Percentiles rank a stretch among this genome's conserved stretches.
Evolutionary conservation across 2,113 vertebrate genomes (phyloP).

Genomic region (Eidolon helvum): DNA sequence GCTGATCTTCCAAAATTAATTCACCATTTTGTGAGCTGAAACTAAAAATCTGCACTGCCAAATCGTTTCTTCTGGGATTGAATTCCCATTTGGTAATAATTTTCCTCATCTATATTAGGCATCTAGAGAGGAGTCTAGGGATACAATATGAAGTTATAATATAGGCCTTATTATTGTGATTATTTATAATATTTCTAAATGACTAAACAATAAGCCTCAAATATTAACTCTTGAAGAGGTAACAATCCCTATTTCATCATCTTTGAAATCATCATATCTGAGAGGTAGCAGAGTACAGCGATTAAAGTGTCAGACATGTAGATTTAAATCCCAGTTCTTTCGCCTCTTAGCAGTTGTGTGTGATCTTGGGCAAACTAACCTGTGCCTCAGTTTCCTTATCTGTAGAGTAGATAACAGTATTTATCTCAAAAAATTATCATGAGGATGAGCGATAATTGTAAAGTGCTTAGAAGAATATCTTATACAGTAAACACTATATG

Average conservation of each 20-base stretch:
- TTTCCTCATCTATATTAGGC: conserved; percentile 32
- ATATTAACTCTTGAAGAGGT: background rate
- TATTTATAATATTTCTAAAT: conserved; percentile 9
- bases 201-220: conserved; percentile 47
- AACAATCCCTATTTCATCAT: background rate
- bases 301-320: background rate
- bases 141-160: background rate
- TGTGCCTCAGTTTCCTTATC: background rate
- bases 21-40: conserved; percentile 8
- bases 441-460: background rate
- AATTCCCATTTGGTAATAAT: background rate
- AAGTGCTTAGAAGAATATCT: background rate
- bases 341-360: background rate
- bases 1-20: background rate
- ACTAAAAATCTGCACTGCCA: conserved; percentile 29
- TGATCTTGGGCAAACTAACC: conserved; percentile 1
- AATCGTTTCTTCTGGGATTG: background rate
- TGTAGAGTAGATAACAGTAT: background rate
- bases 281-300: background rate
- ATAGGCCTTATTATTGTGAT: background rate
- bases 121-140: background rate
- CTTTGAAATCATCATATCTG: background rate
- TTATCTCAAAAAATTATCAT: background rate
- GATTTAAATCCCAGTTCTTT: background rate
- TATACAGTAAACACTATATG: background rate